Evolutionary conservation across 2,888 invertebrate species (phyloP), one percentile per base, ranked within the genome.

Genomic region (Dendrolimus houi): DNA sequence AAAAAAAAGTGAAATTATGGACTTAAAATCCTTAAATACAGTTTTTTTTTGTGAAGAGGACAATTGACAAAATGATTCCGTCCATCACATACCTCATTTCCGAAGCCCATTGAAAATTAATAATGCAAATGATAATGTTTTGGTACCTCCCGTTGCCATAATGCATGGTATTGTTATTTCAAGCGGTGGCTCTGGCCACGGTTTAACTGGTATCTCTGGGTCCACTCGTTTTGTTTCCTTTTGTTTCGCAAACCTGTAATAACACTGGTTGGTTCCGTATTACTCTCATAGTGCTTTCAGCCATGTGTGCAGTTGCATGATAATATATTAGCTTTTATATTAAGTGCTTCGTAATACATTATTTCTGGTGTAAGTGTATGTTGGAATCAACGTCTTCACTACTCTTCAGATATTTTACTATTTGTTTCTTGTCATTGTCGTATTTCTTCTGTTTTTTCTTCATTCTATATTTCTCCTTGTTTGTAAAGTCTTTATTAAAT

Each of bases 211-310:
- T 81, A 82, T 74, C 77, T 67, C 60, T 61, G 57, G 63, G 65
- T 68, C 66, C 74, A 72, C 71, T 68, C 71, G 69, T 72, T 77
- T 69, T 78, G 78, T 75, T 73, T 74, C 71, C 68, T 70, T 73
- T 70, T 64, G 68, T 66, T 64, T 63, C 60, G 55, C 64, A 61
- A 60, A 67, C 72, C 76, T 77, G 74, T 70, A 75, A 76, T 74
- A 78, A 77, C 69, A 78, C 58, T 56, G 56, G 47, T 47, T 47
- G 9, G 47, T 47, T 7, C 47, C 10, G 47, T 12, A 12, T 47
- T 47, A 47, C 47, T 10, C 47, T 47, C 65, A 66, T 59, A 63
- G 63, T 62, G 64, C 64, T 66, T 64, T 61, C 60, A 63, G 63
- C 64, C 67, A 67, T 63, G 68, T 68, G 67, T 62, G 63, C 60